Conservation (phyloP, 2,113 vertebrate genomes). For the Pholis gunnellus region DNA sequence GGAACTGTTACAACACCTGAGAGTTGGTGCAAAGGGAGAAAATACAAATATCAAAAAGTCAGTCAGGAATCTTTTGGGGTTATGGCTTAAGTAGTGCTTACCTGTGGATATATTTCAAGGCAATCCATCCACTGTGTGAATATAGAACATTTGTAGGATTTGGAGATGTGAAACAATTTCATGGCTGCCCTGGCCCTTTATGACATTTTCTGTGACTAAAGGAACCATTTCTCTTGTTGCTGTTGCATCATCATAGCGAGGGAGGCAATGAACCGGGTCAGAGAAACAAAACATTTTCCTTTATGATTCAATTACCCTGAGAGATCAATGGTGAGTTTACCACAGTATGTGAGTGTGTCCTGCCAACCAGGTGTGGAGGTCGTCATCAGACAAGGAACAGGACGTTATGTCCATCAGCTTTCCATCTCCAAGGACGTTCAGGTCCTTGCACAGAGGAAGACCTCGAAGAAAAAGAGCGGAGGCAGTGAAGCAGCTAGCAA, state of each 20-base stretch:
- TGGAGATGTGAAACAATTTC: conserved; percentile 8
- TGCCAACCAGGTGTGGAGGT: conserved; percentile 9
- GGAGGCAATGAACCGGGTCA: background rate
- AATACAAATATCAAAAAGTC: background rate
- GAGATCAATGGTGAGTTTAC: background rate
- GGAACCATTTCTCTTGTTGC: conserved; percentile 20
- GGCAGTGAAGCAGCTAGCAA: background rate
- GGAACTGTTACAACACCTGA: background rate
- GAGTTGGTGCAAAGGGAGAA: background rate
- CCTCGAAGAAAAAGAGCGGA: conserved; percentile 5
- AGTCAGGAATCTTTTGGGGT: background rate
- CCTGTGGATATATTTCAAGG: background rate
- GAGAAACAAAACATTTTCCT: background rate
- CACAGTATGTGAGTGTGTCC: conserved; percentile 6
- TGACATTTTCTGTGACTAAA: background rate
- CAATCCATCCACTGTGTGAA: background rate
- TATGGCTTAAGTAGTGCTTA: background rate
- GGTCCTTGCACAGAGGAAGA: background rate
- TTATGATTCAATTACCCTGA: conserved; percentile 35
- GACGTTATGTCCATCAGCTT: background rate
- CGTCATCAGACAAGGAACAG: conserved; percentile 2
- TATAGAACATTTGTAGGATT: background rate
- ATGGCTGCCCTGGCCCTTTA: background rate
- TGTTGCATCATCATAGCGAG: conserved; percentile 2
- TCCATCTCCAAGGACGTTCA: background rate